Conservation (phyloP, 2,888 invertebrate genomes). For the Platerodrilus igneus region DNA sequence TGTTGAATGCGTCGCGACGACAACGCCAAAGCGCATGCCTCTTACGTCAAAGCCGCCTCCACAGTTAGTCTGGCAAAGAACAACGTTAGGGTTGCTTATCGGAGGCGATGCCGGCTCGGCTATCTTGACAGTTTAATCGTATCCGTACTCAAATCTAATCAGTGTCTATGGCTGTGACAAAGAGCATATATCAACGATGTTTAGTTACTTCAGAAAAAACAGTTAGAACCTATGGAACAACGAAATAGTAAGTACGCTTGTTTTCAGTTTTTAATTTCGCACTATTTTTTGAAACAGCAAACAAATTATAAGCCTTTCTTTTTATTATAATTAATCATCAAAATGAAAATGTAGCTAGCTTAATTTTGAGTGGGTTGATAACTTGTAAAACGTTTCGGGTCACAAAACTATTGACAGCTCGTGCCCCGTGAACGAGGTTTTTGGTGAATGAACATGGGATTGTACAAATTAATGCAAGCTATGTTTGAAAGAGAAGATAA, state of each 20-base stretch:
- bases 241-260: slow-evolving; percentile 22
- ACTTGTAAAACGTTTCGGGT: not conserved
- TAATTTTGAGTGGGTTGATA: too few relatives aligned
- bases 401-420: slow-evolving; percentile 12
- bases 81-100: slow-evolving; percentile 38
- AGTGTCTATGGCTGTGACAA: slow-evolving; percentile 40
- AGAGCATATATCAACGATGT: slow-evolving; percentile 22
- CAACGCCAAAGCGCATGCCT: slow-evolving; percentile 31
- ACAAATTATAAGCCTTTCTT: too few relatives aligned
- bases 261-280: slow-evolving; percentile 1
- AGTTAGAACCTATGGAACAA: slow-evolving; percentile 20
- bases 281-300: too few relatives aligned
- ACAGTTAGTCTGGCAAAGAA: slow-evolving; percentile 42
- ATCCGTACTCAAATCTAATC: slow-evolving; percentile 19
- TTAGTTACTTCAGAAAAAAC: slow-evolving; percentile 12
- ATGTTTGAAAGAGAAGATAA: slow-evolving; percentile 37
- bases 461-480: slow-evolving; percentile 33
- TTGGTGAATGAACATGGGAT: slow-evolving; percentile 38
- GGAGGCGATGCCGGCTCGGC: slow-evolving; percentile 36
- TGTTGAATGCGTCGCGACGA: slow-evolving; percentile 33
- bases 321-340: too few relatives aligned
- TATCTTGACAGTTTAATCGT: slow-evolving; percentile 26
- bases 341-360: too few relatives aligned
- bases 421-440: slow-evolving; percentile 24
- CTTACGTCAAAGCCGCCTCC: slow-evolving; percentile 46